These are phyloP conservation scores for Clarias macrocephalus DNA, from an alignment of 2,113 vertebrate species.

Conservation along the genomic window DNA sequence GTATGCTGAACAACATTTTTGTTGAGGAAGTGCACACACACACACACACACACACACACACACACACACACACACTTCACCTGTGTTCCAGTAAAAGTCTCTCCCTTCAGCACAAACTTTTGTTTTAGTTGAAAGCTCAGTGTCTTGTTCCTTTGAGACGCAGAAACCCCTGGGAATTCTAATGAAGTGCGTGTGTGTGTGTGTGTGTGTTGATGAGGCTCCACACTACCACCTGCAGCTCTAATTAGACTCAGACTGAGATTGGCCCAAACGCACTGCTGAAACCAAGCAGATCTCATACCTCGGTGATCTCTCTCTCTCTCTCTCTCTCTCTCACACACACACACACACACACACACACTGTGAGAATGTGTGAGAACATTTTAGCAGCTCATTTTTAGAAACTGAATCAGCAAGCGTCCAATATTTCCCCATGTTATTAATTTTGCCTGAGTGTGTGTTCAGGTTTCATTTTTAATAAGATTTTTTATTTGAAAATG, in stretches of 20 bases:
- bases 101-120: neutral
- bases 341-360: neutral
- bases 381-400: neutral
- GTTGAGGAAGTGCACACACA: neutral
- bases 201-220: constrained; percentile 10
- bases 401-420: neutral
- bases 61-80: constrained; percentile 11
- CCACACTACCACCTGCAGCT: constrained; percentile 30
- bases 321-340: neutral
- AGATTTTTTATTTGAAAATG: neutral
- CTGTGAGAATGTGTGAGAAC: neutral
- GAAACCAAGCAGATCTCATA: neutral
- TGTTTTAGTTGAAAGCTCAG: neutral
- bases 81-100: neutral
- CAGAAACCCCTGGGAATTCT: neutral
- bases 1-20: neutral
- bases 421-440: neutral
- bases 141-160: neutral
- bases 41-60: neutral
- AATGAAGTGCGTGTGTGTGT: neutral
- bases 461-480: neutral
- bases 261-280: constrained; percentile 40
- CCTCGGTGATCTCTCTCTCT: neutral
- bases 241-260: constrained; percentile 40
- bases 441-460: neutral